These are phyloP conservation scores for Pithys albifrons DNA, from an alignment of 2,113 vertebrate genomes.

Conservation along the genomic window DNA sequence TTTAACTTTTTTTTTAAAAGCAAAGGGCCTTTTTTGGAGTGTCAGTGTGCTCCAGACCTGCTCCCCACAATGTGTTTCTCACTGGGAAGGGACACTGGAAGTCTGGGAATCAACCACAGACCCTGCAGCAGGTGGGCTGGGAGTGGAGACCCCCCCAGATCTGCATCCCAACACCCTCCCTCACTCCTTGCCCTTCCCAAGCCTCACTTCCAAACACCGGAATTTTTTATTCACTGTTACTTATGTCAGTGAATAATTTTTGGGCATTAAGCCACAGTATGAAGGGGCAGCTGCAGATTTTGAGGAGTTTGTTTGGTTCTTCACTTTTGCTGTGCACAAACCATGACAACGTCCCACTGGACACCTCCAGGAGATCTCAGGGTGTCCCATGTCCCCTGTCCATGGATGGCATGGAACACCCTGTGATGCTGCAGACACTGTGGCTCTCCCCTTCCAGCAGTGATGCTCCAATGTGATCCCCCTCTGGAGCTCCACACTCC, in stretches of 20 bases:
- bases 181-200: background rate
- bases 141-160: background rate
- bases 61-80: accelerated
- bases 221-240: background rate
- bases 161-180: accelerated
- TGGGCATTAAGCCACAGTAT: background rate
- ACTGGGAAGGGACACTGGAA: accelerated
- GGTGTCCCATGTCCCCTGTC: background rate
- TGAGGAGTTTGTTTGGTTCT: background rate
- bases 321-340: background rate
- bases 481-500: background rate
- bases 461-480: accelerated
- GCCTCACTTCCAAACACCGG: background rate
- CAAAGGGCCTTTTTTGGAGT: background rate
- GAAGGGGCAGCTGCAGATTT: background rate
- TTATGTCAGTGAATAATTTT: background rate
- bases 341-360: background rate
- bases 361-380: accelerated
- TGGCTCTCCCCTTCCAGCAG: background rate
- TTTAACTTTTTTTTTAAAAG: background rate
- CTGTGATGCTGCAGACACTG: accelerated
- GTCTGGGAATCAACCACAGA: background rate
- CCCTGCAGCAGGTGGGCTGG: background rate
- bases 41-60: accelerated
- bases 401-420: background rate